Percentiles rank a stretch among this genome's conserved stretches.
Evolutionary conservation across 2,797 vertebrate genomes (phyloP).

Genomic region (Phataginus tricuspis): DNA sequence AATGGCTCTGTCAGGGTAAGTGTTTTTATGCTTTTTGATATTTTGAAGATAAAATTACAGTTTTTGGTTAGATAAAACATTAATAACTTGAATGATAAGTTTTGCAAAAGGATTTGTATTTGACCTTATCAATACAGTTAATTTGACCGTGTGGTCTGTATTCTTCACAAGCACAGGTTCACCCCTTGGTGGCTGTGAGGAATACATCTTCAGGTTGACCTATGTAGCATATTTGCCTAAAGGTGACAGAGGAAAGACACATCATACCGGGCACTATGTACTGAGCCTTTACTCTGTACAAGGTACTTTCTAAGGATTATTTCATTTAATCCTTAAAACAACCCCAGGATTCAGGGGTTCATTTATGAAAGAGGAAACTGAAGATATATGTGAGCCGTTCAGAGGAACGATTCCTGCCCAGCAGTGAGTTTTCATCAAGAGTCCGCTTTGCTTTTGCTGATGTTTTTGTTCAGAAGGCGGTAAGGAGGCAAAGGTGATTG

Average conservation of each 20-base stretch:
- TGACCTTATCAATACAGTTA: not conserved
- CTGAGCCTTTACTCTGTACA: not conserved
- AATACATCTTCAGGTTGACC: not conserved
- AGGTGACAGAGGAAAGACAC: not conserved
- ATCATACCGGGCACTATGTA: not conserved
- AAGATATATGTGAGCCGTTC: not conserved
- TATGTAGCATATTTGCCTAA: not conserved
- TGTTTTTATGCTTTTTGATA: not conserved
- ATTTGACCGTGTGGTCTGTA: not conserved
- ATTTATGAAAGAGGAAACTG: not conserved
- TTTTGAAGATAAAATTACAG: not conserved
- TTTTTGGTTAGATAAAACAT: conserved; percentile 11
- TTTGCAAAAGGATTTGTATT: not conserved
- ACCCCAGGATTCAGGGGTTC: not conserved
- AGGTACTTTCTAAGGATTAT: not conserved
- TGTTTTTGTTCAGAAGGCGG: not conserved
- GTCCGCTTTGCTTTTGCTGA: not conserved
- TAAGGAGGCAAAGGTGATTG: not conserved
- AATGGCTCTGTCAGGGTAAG: not conserved
- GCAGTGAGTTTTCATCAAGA: not conserved
- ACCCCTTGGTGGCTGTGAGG: not conserved
- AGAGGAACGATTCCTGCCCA: not conserved
- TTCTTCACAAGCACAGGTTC: not conserved
- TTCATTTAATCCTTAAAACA: not conserved
- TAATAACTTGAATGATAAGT: not conserved